Base-by-base conservation (phyloP, 1,140 invertebrate species). In the Eulimnadia texana region DNA sequence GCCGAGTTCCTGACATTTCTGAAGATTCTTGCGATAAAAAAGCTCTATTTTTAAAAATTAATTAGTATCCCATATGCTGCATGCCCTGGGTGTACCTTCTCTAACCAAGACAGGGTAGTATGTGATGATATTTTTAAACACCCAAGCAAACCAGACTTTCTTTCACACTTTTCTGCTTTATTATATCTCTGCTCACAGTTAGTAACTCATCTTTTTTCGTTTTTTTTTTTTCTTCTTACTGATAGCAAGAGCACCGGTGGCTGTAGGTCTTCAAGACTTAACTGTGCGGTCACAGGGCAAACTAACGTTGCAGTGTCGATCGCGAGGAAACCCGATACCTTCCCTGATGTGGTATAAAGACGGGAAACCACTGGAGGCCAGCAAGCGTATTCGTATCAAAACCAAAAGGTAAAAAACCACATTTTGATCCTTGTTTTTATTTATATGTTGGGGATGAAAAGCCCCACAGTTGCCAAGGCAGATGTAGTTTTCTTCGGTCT, bases 271-370 rank as follows among this genome's bases (percentile, higher is more conserved):
- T 24, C 60, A 63, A 19, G 69, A 72, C 62, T 64, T 67, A 1
- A 67, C 64, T 54, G 58, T 70, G 10, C 68, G 66, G 61, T 64
- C 65, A 9, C 65, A 65, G 59, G 63, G 66, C 20, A 64, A 62
- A 57, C 66, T 84, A 70, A 77, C 78, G 71, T 78, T 86, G 63
- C 75, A 81, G 67, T 87, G 84, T 74, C 78, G 77, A 66, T 81
- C 81, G 63, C 77, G 77, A 67, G 84, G 82, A 2, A 77, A 80
- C 49, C 84, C 84, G 55, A 80, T 81, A 64, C 84, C 84, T 24
- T 77, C 78, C 69, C 80, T 86, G 64, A 76, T 79, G 65, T 87
- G 84, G 84, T 83, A 81, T 73, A 83, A 83, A 70, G 81, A 86
- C 73, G 82, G 80, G 67, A 62, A 62, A 53, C 33, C 55, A 55